Evolutionary conservation across 1,140 invertebrate genomes (phyloP), one percentile per base, ranked within the genome.

Genomic region (Mya arenaria): DNA sequence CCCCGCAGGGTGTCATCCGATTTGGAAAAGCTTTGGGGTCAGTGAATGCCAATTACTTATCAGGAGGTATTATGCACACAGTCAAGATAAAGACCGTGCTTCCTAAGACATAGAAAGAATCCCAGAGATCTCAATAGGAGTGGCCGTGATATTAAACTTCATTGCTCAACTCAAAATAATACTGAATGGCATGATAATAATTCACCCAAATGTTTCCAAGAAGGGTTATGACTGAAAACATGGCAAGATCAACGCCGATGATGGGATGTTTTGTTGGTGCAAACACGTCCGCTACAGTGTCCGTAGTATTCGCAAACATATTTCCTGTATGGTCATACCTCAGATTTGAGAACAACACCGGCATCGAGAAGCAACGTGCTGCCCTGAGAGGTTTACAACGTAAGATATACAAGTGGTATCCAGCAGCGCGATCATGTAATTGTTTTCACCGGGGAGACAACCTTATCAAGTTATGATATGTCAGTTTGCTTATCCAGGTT

Each of bases 21-120:
- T 98, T 97, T 4, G 98, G 97, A 93, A 99, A 99, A 89, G 98
- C 98, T 75, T 99, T 97, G 0, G 98, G 98, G 92, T 99, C 98
- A 0, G 98, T 99, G 63, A 99, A 99, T 8, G 98, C 98, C 96
- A 90, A 93, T 73, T 93, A 93, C 30, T 92, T 85, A 83, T 93
- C 93, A 15, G 99, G 93, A 0, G 98, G 98, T 78, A 99, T 99
- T 2, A 97, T 97, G 92, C 98, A 99, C 58, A 99, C 93, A 92
- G 99, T 99, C 37, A 99, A 93, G 88, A 99, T 99, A 48, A 98
- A 99, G 2, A 98, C 98, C 0, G 98, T 99, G 92, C 97, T 98
- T 90, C 98, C 98, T 81, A 99, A 95, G 4, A 99, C 97, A 91
- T 99, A 98, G 90, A 97, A 97, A 8, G 98, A 99, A 28, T 99